Base-by-base conservation (phyloP, 2,888 invertebrate species). In the Cacoxenus indagator region DNA sequence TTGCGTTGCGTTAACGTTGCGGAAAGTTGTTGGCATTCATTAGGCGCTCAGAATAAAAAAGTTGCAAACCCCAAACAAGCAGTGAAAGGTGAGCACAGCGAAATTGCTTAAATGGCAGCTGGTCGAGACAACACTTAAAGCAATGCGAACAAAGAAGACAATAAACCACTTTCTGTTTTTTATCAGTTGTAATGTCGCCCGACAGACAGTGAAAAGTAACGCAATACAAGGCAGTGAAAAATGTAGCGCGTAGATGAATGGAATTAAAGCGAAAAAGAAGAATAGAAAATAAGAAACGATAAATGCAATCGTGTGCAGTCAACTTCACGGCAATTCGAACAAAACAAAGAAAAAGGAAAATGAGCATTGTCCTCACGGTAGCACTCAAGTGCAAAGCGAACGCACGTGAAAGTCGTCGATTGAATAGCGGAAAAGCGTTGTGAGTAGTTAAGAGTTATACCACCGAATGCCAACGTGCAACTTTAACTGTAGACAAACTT, bases 1-100 rank as follows among this genome's bases (percentile, higher is more conserved):
- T 76, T 83, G 51, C 51, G 80, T 76, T 83, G 51, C 51, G 80
- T 75, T 75, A 82, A 82, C 81, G 76, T 76, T 78, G 81, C 83
- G 83, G 76, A 83, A 80, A 80, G 83, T 83, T 83, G 83, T 72
- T 48, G 67, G 76, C 75, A 81, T 76, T 80, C 76, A 82, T 78
- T 80, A 81, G 74, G 74, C 70, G n/a, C n/a, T n/a, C n/a, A n/a
- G n/a, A n/a, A n/a, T n/a, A n/a, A n/a, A n/a, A n/a, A n/a, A n/a
- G n/a, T n/a, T n/a, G n/a, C n/a, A n/a, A n/a, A n/a, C n/a, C n/a
- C n/a, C 70, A 71, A 73, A 74, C 70, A 29, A n/a, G 65, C 57
- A 37, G 37, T 4, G 37, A 2, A 14, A 37, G 37, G 14, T 8
- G 4, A 14, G 14, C 2, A 1, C 9, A 37, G 37, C 1, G 37